phyloP scores from a whole-genome alignment of 1,140 invertebrate genomes.

The Armadillidium nasatum region DNA sequence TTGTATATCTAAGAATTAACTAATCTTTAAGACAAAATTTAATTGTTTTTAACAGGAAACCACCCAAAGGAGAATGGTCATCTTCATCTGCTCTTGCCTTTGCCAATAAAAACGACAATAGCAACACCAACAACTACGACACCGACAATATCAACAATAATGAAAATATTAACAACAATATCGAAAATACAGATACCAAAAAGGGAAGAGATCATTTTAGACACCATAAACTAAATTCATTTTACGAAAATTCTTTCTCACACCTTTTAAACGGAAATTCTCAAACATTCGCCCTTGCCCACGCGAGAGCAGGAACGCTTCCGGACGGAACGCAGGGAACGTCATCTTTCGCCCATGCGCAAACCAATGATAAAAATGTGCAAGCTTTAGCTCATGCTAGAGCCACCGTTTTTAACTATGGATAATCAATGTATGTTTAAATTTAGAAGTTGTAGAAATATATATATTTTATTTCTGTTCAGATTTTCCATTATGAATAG shows the following conservation, averaged over 20 bases:
- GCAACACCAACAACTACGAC: not conserved
- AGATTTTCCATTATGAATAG: too few species aligned
- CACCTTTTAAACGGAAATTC: not conserved
- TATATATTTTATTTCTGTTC: too few species aligned
- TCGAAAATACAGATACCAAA: not conserved
- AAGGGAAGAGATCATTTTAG: not conserved
- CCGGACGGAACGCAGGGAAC: not conserved
- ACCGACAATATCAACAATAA: too few species aligned
- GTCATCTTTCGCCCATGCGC: not conserved
- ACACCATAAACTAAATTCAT: not conserved
- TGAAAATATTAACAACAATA: not conserved
- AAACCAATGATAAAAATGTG: constrained; percentile 3
- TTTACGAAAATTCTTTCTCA: not conserved
- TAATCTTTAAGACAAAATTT: too few species aligned
- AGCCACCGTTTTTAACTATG: not conserved
- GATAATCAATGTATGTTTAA: not conserved
- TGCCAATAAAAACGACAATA: not conserved
- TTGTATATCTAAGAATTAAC: too few species aligned
- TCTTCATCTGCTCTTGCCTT: not conserved
- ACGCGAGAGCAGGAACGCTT: constrained; percentile 7
- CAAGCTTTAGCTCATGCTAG: not conserved
- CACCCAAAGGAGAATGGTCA: not conserved
- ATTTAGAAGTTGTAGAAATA: too few species aligned
- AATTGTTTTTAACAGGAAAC: constrained; percentile 7
- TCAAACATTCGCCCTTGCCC: not conserved